These are phyloP conservation scores for Drosophila busckii DNA, from an alignment of 1,140 invertebrate genomes.

Conservation along the genomic window DNA sequence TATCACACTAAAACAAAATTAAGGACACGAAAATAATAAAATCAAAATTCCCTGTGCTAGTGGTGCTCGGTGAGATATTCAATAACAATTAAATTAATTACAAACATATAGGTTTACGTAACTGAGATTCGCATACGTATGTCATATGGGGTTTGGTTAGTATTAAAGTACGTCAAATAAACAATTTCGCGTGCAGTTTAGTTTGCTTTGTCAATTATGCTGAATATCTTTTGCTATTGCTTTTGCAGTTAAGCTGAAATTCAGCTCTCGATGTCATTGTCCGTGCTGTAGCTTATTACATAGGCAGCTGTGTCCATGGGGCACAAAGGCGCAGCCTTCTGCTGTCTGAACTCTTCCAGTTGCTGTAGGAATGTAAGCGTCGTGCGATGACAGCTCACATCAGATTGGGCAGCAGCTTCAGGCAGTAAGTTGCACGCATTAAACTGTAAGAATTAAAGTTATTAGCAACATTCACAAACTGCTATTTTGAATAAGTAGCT, in stretches of 20 bases:
- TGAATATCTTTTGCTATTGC: background rate
- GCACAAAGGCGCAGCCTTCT: slow-evolving; percentile 44
- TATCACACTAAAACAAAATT: slow-evolving; percentile 47
- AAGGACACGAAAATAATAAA: slow-evolving; percentile 8
- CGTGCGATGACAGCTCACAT: slow-evolving; percentile 43
- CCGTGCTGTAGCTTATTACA: slow-evolving; percentile 35
- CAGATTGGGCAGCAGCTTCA: background rate
- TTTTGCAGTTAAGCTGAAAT: background rate
- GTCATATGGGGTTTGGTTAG: background rate
- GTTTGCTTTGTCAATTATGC: slow-evolving; percentile 8
- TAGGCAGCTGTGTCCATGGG: slow-evolving; percentile 63
- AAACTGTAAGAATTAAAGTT: slow-evolving; percentile 15
- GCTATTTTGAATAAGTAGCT: background rate
- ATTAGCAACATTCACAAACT: no score
- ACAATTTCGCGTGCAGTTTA: background rate
- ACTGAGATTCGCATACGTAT: slow-evolving; percentile 14
- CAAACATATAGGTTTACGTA: background rate
- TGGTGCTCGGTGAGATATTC: background rate
- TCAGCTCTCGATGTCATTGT: slow-evolving; percentile 41
- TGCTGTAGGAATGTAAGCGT: slow-evolving; percentile 65
- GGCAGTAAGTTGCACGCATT: slow-evolving; percentile 48
- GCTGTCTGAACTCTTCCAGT: slow-evolving; percentile 31
- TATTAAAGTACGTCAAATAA: slow-evolving; percentile 3
- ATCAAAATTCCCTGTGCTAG: background rate
- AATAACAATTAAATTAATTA: slow-evolving; percentile 2